phyloP scores from a whole-genome alignment of 2,113 vertebrate genomes.

The Carlito syrichta region DNA sequence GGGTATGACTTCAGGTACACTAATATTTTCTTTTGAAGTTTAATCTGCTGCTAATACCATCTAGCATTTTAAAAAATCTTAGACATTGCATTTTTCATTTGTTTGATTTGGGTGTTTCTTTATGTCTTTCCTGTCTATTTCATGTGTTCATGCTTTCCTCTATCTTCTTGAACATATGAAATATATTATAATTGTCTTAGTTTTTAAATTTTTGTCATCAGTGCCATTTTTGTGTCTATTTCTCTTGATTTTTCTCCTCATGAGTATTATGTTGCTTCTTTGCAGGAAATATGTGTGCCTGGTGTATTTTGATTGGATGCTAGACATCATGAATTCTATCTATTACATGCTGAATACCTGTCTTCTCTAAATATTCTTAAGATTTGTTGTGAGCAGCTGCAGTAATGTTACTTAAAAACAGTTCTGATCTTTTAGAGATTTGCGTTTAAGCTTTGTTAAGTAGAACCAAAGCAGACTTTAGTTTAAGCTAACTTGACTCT shows the following conservation, averaged over 20 bases:
- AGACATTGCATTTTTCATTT: not conserved
- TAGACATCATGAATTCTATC: not conserved
- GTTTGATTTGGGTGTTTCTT: not conserved
- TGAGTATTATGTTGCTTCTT: not conserved
- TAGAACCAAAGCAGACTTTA: not conserved
- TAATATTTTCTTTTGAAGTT: not conserved
- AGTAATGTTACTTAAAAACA: constrained; percentile 15
- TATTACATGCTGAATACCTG: not conserved
- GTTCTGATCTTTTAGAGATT: not conserved
- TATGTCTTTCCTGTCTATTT: not conserved
- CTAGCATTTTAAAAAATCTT: not conserved
- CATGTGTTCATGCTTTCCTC: not conserved
- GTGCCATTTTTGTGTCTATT: not conserved
- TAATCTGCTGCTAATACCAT: not conserved
- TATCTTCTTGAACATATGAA: not conserved
- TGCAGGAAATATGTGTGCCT: not conserved
- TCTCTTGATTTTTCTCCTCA: not conserved
- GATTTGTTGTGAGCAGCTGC: not conserved
- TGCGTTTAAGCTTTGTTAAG: not conserved
- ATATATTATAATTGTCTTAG: not conserved
- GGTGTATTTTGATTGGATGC: not conserved
- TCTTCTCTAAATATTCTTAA: constrained; percentile 3
- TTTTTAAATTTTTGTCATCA: not conserved
- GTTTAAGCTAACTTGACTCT: not conserved
- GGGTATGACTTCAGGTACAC: not conserved